phyloP scores from a whole-genome alignment of 2,797 vertebrate species.

The Hyperoplus lanceolatus region DNA sequence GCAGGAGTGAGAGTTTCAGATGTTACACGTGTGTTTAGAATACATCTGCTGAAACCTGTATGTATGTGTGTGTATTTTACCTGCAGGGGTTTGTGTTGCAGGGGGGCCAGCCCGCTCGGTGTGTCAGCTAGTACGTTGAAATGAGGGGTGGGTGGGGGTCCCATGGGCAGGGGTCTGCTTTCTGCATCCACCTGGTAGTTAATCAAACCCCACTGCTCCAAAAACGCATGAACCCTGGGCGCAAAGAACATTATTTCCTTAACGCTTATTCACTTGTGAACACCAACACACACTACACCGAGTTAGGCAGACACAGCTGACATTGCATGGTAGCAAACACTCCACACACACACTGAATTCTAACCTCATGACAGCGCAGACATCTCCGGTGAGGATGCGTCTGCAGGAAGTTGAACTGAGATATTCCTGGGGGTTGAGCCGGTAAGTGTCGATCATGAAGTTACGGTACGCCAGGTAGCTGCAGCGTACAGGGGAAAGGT shows the following conservation, averaged over 20 bases:
- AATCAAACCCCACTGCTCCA: conserved; percentile 99
- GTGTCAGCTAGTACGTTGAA: conserved; percentile 96
- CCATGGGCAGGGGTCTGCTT: conserved; percentile 96
- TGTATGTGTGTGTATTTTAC: conserved; percentile 69
- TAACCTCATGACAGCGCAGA: conserved; percentile 96
- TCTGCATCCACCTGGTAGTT: conserved; percentile 99
- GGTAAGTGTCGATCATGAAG: conserved; percentile 98
- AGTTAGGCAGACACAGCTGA: conserved; percentile 28
- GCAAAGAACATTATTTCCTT: conserved; percentile 13
- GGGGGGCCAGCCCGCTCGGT: conserved; percentile 92
- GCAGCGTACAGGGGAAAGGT: conserved; percentile 16
- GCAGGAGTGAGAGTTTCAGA: conserved; percentile 2
- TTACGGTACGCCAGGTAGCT: conserved; percentile 98
- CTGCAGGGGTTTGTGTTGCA: conserved; percentile 95
- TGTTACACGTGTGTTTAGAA: not conserved
- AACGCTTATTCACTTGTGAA: not conserved
- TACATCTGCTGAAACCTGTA: not conserved
- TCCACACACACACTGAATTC: not conserved
- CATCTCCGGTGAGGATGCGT: conserved; percentile 94
- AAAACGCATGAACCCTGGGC: conserved; percentile 92
- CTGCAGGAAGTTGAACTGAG: conserved; percentile 95
- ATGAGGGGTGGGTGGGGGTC: conserved; percentile 96
- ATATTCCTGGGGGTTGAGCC: conserved; percentile 97
- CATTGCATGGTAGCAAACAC: conserved; percentile 10
- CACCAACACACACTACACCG: conserved; percentile 21